phyloP scores from a whole-genome alignment of 1,140 invertebrate species.

The Lepidotrigona ventralis region DNA sequence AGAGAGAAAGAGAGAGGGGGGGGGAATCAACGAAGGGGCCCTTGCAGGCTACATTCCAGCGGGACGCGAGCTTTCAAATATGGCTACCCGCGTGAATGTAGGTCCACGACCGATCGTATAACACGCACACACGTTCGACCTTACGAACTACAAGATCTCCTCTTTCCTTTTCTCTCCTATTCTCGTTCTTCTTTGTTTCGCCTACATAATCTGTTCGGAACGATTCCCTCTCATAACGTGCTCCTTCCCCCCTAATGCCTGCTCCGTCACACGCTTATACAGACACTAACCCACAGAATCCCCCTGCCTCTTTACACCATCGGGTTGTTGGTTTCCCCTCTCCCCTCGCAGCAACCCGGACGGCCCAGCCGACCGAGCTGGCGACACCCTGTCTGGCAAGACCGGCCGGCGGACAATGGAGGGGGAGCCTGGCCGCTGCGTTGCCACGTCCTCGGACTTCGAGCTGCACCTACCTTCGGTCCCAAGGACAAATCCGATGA shows the following conservation, averaged over 20 bases:
- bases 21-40: slow-evolving; percentile 61
- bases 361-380: slow-evolving; percentile 86
- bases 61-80: slow-evolving; percentile 77
- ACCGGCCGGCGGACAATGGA: slow-evolving; percentile 81
- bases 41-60: slow-evolving; percentile 76
- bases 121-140: slow-evolving; percentile 64
- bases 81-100: slow-evolving; percentile 79
- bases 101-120: slow-evolving; percentile 78
- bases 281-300: slow-evolving; percentile 36
- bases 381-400: slow-evolving; percentile 94
- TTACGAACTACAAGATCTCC: slow-evolving; percentile 21
- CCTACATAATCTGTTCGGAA: slow-evolving; percentile 47
- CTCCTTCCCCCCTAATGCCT: slow-evolving; percentile 49
- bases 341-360: slow-evolving; percentile 81
- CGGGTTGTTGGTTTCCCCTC: slow-evolving; percentile 53
- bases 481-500: slow-evolving; percentile 79
- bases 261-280: slow-evolving; percentile 49
- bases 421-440: slow-evolving; percentile 75
- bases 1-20: neutral
- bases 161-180: slow-evolving; percentile 26
- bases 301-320: slow-evolving; percentile 46
- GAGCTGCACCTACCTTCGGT: slow-evolving; percentile 70
- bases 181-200: slow-evolving; percentile 54
- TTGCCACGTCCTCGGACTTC: slow-evolving; percentile 83
- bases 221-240: slow-evolving; percentile 53